These are phyloP conservation scores for Eupithecia inturbata DNA, from an alignment of 2,888 invertebrate species.

Conservation along the genomic window DNA sequence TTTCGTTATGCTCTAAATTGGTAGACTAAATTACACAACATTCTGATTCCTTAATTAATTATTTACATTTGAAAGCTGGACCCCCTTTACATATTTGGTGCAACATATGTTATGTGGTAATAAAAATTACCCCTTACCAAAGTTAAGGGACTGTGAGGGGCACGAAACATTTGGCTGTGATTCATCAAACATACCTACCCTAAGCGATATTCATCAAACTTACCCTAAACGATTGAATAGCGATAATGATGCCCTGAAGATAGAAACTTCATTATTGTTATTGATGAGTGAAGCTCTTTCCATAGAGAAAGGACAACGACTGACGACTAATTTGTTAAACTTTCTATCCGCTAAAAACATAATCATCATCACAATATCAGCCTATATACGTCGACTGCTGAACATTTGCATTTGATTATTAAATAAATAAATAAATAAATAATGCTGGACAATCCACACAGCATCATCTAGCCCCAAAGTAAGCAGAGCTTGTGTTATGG, in stretches of 20 bases:
- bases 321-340: background rate
- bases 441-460: too few relatives aligned
- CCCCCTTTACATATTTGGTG: background rate
- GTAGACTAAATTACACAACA: background rate
- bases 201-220: slow-evolving; percentile 17
- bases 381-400: background rate
- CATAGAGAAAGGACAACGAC: background rate
- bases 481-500: too few relatives aligned
- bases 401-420: too few relatives aligned
- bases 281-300: slow-evolving; percentile 30
- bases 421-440: too few relatives aligned
- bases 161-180: slow-evolving; percentile 25
- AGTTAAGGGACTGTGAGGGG: too few relatives aligned
- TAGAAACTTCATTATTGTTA: slow-evolving; percentile 40
- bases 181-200: slow-evolving; percentile 20
- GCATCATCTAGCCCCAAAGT: too few relatives aligned
- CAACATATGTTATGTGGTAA: slow-evolving; percentile 16
- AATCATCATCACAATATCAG: background rate
- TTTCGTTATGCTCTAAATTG: background rate
- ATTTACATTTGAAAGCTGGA: background rate
- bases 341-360: background rate
- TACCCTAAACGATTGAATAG: slow-evolving; percentile 34
- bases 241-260: slow-evolving; percentile 39
- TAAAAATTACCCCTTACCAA: slow-evolving; percentile 13
- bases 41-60: background rate